phyloP scores from a whole-genome alignment of 2,888 invertebrate species.

The Plagiodera versicolora region DNA sequence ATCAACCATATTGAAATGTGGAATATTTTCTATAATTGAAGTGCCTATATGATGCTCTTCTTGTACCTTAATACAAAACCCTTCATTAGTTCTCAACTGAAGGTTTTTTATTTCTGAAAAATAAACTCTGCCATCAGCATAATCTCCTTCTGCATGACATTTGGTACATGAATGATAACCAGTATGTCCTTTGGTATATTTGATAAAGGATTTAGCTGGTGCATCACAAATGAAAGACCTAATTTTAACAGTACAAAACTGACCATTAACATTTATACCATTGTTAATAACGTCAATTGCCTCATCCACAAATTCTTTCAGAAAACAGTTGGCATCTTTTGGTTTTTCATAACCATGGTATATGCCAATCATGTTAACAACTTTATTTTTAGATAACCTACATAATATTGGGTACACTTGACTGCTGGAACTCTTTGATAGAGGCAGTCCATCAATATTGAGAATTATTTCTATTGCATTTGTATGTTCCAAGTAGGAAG shows the following conservation, averaged over 20 bases:
- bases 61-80: constrained; percentile 22
- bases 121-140: constrained; percentile 15
- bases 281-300: constrained; percentile 7
- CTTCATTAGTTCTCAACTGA: constrained; percentile 20
- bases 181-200: constrained; percentile 26
- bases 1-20: constrained; percentile 24
- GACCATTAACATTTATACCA: constrained; percentile 20
- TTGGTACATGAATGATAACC: constrained; percentile 29
- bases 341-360: constrained; percentile 29
- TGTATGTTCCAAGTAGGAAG: constrained; percentile 6
- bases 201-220: constrained; percentile 28
- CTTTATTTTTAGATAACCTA: constrained; percentile 8
- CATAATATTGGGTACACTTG: constrained; percentile 17
- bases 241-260: constrained; percentile 21
- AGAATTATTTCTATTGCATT: constrained; percentile 17
- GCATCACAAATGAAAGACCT: constrained; percentile 32
- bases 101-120: constrained; percentile 24
- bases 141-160: constrained; percentile 20
- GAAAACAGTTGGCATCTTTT: constrained; percentile 10
- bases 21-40: constrained; percentile 22
- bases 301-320: constrained; percentile 20
- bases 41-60: constrained; percentile 27
- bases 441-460: constrained; percentile 28
- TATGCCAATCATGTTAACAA: constrained; percentile 18
- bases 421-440: constrained; percentile 24